Base-by-base conservation (phyloP, 2,113 vertebrate species). In the Lynx canadensis region DNA sequence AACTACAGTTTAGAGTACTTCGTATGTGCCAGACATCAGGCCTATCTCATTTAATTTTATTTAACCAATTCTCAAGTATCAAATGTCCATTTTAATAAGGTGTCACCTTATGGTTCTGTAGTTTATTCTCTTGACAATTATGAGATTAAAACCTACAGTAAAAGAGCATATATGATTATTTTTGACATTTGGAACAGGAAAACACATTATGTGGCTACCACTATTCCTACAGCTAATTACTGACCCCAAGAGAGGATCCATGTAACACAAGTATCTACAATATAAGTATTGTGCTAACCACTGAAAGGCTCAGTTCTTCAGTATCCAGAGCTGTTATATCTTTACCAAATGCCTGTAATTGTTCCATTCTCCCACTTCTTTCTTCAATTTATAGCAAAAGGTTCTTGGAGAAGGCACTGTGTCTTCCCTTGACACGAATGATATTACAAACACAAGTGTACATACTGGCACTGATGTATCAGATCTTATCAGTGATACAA, bases 141-240 rank as follows among this genome's bases (percentile, higher is more conserved):
- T 60, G 12, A 74, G 21, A 78, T 33, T 71, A 84, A 91, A 94
- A 90, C 29, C 91, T 96, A 65, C 68, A 90, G 25, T 60, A 78
- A 69, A 73, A 31, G n/a, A 45, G 23, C 4, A n/a, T 25, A 25
- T 23, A 76, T 78, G 14, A 33, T 21, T 73, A 57, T 31, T 65
- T 91, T 57, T 74, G 74, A 81, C 71, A 87, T 48, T 29, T 74
- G 55, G 31, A 87, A 91, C 21, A 91, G 52, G 52, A 86, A 73
- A 80, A 81, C 27, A 66, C 71, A 50, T n/a, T 29, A 21, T 38
- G 45, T 25, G 14, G 19, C 36, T 57, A 74, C 29, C n/a, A 85
- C 45, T 69, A 69, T 29, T 33, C 23, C n/a, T 41, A 38, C 1
- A 69, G 25, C 31, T 48, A 68, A 55, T 69, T 41, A 45, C 69